Evolutionary conservation across 2,888 invertebrate genomes (phyloP), one percentile per base, ranked within the genome.

Genomic region (Melanostoma mellinum): DNA sequence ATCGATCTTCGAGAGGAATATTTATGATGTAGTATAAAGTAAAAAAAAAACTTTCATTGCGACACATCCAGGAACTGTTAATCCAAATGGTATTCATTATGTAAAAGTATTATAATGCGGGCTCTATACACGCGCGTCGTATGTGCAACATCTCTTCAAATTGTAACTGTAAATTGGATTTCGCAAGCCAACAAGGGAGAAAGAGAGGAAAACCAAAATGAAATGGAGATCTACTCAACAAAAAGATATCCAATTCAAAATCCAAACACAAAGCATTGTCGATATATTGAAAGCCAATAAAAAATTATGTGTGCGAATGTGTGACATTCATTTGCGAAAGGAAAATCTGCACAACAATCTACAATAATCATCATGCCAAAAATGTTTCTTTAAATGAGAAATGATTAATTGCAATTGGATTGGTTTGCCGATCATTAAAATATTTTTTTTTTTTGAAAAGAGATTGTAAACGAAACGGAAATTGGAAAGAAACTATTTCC

Each of bases 91-190:
- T 50, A 63, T 73, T 48, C 67, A 68, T 82, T 82, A 82, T 82
- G 82, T 82, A 82, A 82, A 82, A 81, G 42, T 82, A 82, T 82
- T 73, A 82, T 82, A 82, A 82, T 82, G 61, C 46, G 53, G 20
- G 35, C 42, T 53, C n/a, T 38, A 20, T 50, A 63, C 38, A 52
- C 52, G 52, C 44, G 35, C 67, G 2, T 44, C 44, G 55, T 79
- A 74, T 77, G 71, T 82, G 78, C 73, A 63, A 63, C 63, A 78
- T 82, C 73, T 68, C 46, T 61, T 82, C 60, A 61, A 67, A 67
- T 42, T 74, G 50, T 82, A 82, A 82, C 82, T 55, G 82, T 82
- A 63, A 77, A 73, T 73, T 72, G 68, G 63, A 73, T 78, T 82
- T 82, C 61, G 82, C 82, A 82, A 77, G 71, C 80, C 60, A 72